Base-by-base conservation (phyloP, 1,140 invertebrate species). In the Apis laboriosa region DNA sequence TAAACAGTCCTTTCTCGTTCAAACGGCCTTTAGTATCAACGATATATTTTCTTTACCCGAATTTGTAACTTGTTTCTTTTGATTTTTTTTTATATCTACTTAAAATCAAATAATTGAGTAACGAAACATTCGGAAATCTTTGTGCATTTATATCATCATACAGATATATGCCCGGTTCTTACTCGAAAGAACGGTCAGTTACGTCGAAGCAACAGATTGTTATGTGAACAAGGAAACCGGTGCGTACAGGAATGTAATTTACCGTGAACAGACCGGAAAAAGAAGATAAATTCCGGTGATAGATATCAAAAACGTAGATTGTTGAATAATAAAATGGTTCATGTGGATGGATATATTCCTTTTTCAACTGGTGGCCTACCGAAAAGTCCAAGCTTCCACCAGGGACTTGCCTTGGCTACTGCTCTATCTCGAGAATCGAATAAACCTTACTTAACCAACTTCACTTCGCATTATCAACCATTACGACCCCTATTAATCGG, bases 361-460 rank as follows among this genome's bases (percentile, higher is more conserved):
- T 94, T 95, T 60, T n/a, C 76, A 73, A 94, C 95, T 87, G 95
- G 95, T 87, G 96, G 97, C 72, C 96, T 97, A 90, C 97, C 97
- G 73, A 97, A 97, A 93, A 97, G 97, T 86, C 97, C 97, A 58
- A 97, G 97, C 90, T 97, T 97, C 92, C 97, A 97, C 91, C 97
- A 97, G 92, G 97, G 97, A 55, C 94, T 97, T 80, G 97, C 97
- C 90, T 95, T 97, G 86, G 96, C 97, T 87, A 96, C 97, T 64
- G 90, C 90, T 58, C 85, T 89, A 58, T 86, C 90, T 17, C 91
- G 92, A 72, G 92, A 93, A 49, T 84, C 88, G 55, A 91, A 87
- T 84, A 93, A 92, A 87, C 85, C 87, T 72, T 91, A 88, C 72
- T 80, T 89, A 24, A 73, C 71, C 73, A 83, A 91, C 15, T 91